phyloP scores from a whole-genome alignment of 2,797 vertebrate genomes.

The Pangasius djambal region DNA sequence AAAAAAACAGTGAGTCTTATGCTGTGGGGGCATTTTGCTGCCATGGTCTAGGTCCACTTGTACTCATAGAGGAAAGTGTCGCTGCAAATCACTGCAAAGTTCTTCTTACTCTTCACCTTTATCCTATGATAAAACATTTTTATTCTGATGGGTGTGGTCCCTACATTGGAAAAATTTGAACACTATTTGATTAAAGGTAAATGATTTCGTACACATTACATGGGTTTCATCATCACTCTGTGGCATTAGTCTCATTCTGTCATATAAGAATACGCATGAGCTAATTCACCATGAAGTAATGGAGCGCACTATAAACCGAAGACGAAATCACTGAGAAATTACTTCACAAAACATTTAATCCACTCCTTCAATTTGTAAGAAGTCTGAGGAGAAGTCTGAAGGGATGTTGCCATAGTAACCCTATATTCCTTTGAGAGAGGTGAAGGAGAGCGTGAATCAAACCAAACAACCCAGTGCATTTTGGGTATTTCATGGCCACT shows the following conservation, averaged over 20 bases:
- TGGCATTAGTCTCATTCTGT: neutral
- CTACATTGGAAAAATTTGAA: neutral
- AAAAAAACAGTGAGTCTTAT: neutral
- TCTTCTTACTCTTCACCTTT: neutral
- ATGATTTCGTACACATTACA: neutral
- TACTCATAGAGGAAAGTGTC: neutral
- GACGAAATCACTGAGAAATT: neutral
- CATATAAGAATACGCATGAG: neutral
- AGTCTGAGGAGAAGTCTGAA: neutral
- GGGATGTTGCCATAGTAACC: constrained; percentile 19
- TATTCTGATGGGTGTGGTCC: neutral
- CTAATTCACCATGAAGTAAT: neutral
- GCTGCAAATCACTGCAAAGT: neutral
- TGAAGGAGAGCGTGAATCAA: neutral
- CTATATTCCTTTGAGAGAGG: neutral
- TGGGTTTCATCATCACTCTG: neutral
- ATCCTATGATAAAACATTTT: neutral
- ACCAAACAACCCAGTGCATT: neutral
- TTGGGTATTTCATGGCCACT: neutral
- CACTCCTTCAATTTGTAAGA: neutral
- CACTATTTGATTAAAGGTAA: neutral
- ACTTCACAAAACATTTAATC: constrained; percentile 10
- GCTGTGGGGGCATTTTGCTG: neutral
- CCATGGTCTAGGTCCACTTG: neutral
- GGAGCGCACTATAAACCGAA: neutral